phyloP scores from a whole-genome alignment of 2,888 invertebrate species.

The Lasius platythorax region DNA sequence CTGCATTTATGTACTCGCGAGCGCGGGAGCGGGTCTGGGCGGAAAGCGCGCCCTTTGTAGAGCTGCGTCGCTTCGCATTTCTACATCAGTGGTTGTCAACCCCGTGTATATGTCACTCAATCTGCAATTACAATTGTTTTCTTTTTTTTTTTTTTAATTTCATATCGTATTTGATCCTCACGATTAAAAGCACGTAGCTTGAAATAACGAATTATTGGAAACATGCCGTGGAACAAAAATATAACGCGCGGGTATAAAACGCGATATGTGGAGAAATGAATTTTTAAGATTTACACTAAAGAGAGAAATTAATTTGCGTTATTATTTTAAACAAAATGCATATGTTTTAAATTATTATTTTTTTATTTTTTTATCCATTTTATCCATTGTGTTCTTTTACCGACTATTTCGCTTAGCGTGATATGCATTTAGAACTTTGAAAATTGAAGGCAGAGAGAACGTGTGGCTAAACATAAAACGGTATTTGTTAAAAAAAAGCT shows the following conservation, averaged over 20 bases:
- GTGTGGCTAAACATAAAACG: not conserved
- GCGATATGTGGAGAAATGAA: constrained; percentile 12
- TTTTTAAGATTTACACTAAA: constrained; percentile 8
- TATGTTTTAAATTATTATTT: not conserved
- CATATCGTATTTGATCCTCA: constrained; percentile 16
- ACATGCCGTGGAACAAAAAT: not conserved
- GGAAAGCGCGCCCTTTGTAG: constrained; percentile 67
- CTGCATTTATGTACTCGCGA: constrained; percentile 61
- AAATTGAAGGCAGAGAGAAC: not conserved
- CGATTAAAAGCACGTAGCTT: constrained; percentile 25
- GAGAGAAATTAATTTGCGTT: not conserved
- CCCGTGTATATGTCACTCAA: constrained; percentile 15
- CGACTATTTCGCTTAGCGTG: not conserved
- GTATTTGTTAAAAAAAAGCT: not conserved
- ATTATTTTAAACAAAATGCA: not conserved
- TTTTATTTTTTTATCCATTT: not conserved
- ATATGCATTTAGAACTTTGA: not conserved
- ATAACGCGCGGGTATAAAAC: not conserved
- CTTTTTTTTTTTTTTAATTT: constrained; percentile 24
- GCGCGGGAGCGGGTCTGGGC: constrained; percentile 56
- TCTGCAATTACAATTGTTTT: constrained; percentile 34
- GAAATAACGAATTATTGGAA: constrained; percentile 40
- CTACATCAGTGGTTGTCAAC: constrained; percentile 69
- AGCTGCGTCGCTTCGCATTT: constrained; percentile 67
- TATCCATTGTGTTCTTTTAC: not conserved